These are phyloP conservation scores for Odontothrips loti DNA, from an alignment of 2,888 invertebrate species.

Conservation along the genomic window DNA sequence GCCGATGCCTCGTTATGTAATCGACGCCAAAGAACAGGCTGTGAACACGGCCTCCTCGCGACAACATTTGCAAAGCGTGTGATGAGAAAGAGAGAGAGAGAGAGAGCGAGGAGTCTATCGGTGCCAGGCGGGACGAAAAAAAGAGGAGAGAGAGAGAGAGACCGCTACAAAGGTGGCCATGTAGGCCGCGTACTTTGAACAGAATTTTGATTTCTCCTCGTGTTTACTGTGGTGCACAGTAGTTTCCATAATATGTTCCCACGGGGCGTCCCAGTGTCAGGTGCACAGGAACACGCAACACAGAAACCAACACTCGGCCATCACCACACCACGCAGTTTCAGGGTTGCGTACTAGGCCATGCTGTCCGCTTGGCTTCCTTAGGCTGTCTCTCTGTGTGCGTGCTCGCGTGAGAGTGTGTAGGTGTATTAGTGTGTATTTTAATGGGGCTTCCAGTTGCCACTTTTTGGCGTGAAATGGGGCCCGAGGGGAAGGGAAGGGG, in stretches of 20 bases:
- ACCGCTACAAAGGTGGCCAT: background rate
- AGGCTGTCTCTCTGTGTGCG: background rate
- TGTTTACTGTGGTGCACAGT: background rate
- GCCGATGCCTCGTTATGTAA: background rate
- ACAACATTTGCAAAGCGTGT: background rate
- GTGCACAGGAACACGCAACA: background rate
- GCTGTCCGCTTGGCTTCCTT: background rate
- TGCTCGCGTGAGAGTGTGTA: background rate
- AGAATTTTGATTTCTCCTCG: background rate
- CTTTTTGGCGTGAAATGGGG: constrained; percentile 13
- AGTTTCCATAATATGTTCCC: background rate
- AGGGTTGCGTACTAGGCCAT: background rate
- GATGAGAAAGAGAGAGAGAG: too few relatives aligned
- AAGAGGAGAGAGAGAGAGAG: too few relatives aligned
- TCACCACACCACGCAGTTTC: background rate
- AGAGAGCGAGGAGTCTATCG: too few relatives aligned
- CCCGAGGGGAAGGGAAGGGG: too few relatives aligned
- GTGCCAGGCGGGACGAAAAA: too few relatives aligned
- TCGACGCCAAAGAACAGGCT: background rate
- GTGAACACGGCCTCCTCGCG: too few relatives aligned
- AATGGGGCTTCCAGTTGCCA: constrained; percentile 15
- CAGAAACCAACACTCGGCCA: background rate
- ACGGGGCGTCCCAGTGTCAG: background rate
- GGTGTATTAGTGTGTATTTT: background rate
- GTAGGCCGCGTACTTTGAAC: background rate